Conservation (phyloP, 2,797 vertebrate genomes). For the Mycteria americana region DNA sequence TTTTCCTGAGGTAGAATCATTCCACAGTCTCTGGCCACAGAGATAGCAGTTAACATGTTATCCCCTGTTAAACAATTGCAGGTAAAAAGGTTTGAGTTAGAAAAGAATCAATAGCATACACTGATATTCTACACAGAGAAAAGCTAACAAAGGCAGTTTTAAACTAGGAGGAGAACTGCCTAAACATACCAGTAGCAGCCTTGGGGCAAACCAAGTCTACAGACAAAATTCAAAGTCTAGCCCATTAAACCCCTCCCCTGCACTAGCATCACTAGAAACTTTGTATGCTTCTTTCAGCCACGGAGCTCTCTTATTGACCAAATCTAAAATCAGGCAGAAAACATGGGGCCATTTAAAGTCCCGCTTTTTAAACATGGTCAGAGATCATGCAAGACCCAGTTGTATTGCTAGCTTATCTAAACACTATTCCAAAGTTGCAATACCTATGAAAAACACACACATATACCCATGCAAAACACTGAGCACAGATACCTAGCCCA, state of each 20-base stretch:
- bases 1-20: slow-evolving; percentile 95
- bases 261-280: background rate
- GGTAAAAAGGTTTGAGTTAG: slow-evolving; percentile 5
- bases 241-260: background rate
- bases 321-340: background rate
- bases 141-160: background rate
- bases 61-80: slow-evolving; percentile 81
- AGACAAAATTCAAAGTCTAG: background rate
- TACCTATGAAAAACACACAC: background rate
- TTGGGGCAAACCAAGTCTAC: background rate
- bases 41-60: slow-evolving; percentile 97
- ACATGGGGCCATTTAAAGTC: background rate
- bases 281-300: background rate
- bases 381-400: background rate
- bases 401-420: background rate
- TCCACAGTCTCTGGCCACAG: slow-evolving; percentile 96
- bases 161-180: background rate
- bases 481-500: background rate
- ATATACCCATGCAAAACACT: background rate
- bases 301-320: background rate
- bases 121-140: background rate
- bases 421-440: background rate
- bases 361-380: background rate
- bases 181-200: background rate
- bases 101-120: background rate